These are phyloP conservation scores for Pangasianodon gigas DNA, from an alignment of 2,113 vertebrate species.

Conservation along the genomic window DNA sequence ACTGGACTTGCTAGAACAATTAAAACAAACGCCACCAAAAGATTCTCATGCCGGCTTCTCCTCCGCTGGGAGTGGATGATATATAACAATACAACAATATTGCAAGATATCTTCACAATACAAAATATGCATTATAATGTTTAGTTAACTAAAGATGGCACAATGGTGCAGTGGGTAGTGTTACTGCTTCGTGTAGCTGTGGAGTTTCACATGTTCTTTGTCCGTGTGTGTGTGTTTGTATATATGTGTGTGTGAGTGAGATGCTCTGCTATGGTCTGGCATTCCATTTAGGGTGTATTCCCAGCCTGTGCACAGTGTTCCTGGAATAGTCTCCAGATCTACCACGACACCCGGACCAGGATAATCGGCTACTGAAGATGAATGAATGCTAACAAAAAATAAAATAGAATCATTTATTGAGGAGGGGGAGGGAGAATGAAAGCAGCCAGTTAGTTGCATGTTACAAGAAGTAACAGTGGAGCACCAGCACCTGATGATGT, in stretches of 20 bases:
- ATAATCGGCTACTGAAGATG: background rate
- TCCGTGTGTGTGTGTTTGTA: background rate
- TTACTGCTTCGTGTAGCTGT: background rate
- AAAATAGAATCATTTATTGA: background rate
- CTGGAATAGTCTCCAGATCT: background rate
- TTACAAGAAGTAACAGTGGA: background rate
- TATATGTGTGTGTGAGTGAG: background rate
- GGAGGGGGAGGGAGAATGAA: background rate
- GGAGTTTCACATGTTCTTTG: background rate
- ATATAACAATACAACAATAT: background rate
- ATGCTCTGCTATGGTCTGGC: background rate
- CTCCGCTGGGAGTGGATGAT: background rate
- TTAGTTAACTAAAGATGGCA: background rate
- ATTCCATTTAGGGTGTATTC: background rate
- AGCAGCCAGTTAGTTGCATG: background rate
- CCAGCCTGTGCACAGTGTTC: background rate
- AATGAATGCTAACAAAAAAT: background rate
- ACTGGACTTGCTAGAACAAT: constrained; percentile 46
- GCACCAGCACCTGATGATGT: background rate
- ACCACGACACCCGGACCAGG: background rate
- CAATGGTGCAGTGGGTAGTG: background rate
- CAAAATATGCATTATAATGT: background rate
- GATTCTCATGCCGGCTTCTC: background rate
- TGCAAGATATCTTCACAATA: background rate
- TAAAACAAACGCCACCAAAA: constrained; percentile 44